Evolutionary conservation across 2,888 invertebrate genomes (phyloP).

Genomic region (Apantesis nais): DNA sequence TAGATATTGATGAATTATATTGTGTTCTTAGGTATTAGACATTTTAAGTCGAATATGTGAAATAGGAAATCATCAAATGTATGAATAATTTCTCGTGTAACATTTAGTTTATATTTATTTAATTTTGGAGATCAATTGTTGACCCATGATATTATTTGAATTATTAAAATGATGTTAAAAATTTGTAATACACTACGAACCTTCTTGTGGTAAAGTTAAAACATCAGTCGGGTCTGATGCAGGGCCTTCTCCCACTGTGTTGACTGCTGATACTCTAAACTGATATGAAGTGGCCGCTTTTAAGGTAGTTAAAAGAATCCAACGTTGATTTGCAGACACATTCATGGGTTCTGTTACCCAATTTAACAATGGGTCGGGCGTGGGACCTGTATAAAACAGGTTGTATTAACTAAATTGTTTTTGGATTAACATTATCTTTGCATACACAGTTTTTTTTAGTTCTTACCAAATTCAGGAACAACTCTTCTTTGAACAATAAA

Average conservation of each 20-base stretch:
- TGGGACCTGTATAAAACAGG: constrained; percentile 87
- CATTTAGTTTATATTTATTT: not conserved
- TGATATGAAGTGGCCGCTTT: constrained; percentile 98
- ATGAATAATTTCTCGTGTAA: not conserved
- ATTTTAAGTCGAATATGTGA: constrained; percentile 15
- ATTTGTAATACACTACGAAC: constrained; percentile 81
- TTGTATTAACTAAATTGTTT: no score
- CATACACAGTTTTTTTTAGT: not conserved
- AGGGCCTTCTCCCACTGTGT: constrained; percentile 97
- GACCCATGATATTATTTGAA: not conserved
- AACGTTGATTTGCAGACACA: constrained; percentile 91
- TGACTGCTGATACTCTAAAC: constrained; percentile 98
- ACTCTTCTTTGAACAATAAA: constrained; percentile 96
- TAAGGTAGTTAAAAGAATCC: constrained; percentile 92
- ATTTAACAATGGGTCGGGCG: constrained; percentile 93
- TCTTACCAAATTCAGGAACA: constrained; percentile 93
- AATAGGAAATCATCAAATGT: constrained; percentile 12
- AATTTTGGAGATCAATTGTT: not conserved
- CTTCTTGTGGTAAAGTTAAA: constrained; percentile 97
- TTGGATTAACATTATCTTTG: not conserved
- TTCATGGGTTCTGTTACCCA: constrained; percentile 96
- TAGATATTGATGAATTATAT: constrained; percentile 17
- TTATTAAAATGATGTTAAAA: not conserved
- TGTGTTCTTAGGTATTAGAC: constrained; percentile 17
- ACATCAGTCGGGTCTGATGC: constrained; percentile 95